A percentile compares a stretch with the other conserved stretches of the same genome.
Conservation (phyloP, 2,113 vertebrate genomes). For the Bambusicola thoracicus region DNA sequence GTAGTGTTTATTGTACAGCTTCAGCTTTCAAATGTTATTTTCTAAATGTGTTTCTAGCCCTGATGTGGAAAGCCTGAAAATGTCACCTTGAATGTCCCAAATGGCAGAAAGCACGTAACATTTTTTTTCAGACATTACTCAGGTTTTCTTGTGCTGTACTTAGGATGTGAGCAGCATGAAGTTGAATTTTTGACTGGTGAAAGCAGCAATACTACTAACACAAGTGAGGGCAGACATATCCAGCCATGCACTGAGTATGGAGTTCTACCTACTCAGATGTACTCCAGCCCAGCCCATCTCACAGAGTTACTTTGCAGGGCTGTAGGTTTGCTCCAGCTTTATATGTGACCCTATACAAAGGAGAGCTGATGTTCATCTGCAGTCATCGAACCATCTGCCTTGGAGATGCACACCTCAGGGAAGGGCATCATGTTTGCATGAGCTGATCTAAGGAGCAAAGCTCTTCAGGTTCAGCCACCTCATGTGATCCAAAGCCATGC, state of each 20-base stretch:
- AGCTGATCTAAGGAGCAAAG: not conserved
- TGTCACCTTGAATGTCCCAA: not conserved
- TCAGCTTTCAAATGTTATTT: not conserved
- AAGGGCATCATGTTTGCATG: not conserved
- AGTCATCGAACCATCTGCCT: not conserved
- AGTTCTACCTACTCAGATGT: not conserved
- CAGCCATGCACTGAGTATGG: rapidly evolving
- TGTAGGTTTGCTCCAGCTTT: rapidly evolving
- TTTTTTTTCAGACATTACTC: not conserved
- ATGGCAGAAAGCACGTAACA: not conserved
- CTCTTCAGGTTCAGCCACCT: not conserved
- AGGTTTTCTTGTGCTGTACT: not conserved
- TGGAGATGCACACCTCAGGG: not conserved
- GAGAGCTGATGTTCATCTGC: not conserved
- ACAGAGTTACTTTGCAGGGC: rapidly evolving
- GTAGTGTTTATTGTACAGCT: not conserved
- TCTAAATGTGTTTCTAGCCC: not conserved
- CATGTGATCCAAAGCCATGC: not conserved
- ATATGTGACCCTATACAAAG: not conserved
- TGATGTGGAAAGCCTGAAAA: not conserved
- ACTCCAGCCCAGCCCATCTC: not conserved
- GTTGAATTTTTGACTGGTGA: not conserved
- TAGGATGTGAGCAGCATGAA: not conserved
- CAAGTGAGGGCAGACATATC: not conserved
- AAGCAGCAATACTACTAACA: not conserved